These are phyloP conservation scores for Scaptomyza cyrtandrae DNA, from an alignment of 2,888 invertebrate species.

Conservation along the genomic window DNA sequence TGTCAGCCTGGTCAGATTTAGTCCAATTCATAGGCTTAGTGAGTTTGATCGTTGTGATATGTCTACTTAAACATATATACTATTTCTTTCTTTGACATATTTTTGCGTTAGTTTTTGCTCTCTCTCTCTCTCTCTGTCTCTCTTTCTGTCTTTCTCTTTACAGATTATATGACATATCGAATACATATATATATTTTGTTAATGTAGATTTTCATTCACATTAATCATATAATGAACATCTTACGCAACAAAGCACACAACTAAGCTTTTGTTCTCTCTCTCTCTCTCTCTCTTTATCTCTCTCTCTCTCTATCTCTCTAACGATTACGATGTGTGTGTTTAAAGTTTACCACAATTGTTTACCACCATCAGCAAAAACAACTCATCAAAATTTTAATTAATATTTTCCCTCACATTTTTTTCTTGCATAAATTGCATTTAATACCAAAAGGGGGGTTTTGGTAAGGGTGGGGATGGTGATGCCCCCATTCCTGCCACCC, in stretches of 20 bases:
- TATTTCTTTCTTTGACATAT: neutral
- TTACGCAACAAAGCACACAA: neutral
- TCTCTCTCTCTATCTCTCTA: no score
- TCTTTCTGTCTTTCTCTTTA: neutral
- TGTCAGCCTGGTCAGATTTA: constrained; percentile 91
- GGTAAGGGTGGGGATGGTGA: no score
- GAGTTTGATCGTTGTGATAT: constrained; percentile 84
- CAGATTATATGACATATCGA: neutral
- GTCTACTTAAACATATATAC: constrained; percentile 34
- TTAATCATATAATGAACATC: neutral
- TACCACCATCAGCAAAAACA: no score
- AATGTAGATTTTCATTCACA: neutral
- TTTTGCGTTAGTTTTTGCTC: neutral
- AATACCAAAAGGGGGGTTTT: neutral
- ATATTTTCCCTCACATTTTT: constrained; percentile 37
- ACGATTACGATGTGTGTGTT: no score
- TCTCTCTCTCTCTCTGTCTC: neutral
- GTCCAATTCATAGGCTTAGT: constrained; percentile 90
- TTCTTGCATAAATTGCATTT: constrained; percentile 56
- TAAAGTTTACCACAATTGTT: neutral
- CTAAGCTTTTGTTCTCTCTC: neutral
- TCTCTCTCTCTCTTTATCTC: neutral
- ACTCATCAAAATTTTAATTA: constrained; percentile 8
- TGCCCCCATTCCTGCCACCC: neutral
- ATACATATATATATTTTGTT: neutral